Conservation (phyloP, 2,797 vertebrate species). For the Eulemur albifrons region DNA sequence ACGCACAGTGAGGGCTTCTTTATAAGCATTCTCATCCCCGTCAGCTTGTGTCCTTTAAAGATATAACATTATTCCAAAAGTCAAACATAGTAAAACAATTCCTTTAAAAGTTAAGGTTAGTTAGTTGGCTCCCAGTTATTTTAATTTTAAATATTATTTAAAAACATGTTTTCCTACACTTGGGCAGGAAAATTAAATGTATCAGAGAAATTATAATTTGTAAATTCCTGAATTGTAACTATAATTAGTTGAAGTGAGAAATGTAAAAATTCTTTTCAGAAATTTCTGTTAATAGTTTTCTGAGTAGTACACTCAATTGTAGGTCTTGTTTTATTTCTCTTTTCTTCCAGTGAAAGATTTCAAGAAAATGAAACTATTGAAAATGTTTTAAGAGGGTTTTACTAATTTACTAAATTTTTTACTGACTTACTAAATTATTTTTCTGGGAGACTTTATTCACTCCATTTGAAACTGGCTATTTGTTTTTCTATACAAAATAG, state of each 20-base stretch:
- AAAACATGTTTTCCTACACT: neutral
- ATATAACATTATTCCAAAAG: neutral
- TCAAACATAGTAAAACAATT: neutral
- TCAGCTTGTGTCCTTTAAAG: neutral
- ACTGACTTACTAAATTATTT: neutral
- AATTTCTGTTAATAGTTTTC: neutral
- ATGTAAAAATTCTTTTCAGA: neutral
- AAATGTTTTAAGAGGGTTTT: neutral
- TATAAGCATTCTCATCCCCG: neutral
- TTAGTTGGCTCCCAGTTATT: neutral
- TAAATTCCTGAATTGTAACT: neutral
- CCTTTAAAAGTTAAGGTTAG: neutral
- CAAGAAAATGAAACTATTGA: neutral
- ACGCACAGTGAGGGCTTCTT: neutral
- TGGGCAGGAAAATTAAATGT: slow-evolving; percentile 9
- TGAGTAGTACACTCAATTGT: neutral
- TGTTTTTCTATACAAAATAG: neutral
- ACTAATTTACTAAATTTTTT: neutral
- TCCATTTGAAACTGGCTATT: neutral
- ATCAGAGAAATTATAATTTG: neutral
- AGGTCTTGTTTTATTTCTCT: slow-evolving; percentile 2
- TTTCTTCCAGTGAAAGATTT: slow-evolving; percentile 2
- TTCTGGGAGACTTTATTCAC: neutral
- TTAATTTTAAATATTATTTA: neutral
- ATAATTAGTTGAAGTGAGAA: neutral